These are phyloP conservation scores for Astreopora myriophthalma DNA, from an alignment of 64 coral and sea anemone species.

Conservation along the genomic window DNA sequence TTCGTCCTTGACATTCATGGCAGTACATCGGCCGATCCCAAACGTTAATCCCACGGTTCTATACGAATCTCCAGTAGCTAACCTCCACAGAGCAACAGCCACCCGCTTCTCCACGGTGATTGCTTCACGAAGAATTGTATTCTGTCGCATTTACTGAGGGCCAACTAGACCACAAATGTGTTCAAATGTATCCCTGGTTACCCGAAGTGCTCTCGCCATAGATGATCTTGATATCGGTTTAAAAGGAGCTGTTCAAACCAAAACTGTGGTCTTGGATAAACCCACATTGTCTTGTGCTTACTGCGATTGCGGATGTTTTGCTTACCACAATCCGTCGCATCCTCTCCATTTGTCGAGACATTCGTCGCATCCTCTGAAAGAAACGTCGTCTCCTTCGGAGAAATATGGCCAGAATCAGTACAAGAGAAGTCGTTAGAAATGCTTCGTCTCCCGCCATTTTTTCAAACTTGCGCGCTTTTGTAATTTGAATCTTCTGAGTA, in stretches of 20 bases:
- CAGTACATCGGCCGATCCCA: not conserved
- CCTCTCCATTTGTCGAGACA: not conserved
- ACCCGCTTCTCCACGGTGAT: conserved; percentile 31
- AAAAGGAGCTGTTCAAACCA: conserved; percentile 29
- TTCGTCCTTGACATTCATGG: not conserved
- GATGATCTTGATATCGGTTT: not conserved
- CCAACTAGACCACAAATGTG: conserved; percentile 32
- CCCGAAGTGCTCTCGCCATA: conserved; percentile 3
- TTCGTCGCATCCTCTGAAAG: not conserved
- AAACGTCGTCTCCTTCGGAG: not conserved
- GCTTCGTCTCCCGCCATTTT: not conserved
- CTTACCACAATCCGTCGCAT: not conserved
- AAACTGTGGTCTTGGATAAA: conserved; percentile 12
- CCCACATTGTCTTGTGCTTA: not conserved
- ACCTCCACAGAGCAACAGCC: no score
- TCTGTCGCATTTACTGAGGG: not conserved
- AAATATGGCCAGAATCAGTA: not conserved
- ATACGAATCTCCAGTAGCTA: not conserved
- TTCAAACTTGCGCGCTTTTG: no score
- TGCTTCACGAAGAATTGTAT: conserved; percentile 1
- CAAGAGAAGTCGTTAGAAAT: not conserved
- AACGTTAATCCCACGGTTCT: conserved; percentile 11
- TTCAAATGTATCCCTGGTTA: conserved; percentile 29
- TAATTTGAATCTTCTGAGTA: not conserved
- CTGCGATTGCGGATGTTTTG: no score